phyloP scores from a whole-genome alignment of 2,888 invertebrate genomes.

The Phyto melanocephala region DNA sequence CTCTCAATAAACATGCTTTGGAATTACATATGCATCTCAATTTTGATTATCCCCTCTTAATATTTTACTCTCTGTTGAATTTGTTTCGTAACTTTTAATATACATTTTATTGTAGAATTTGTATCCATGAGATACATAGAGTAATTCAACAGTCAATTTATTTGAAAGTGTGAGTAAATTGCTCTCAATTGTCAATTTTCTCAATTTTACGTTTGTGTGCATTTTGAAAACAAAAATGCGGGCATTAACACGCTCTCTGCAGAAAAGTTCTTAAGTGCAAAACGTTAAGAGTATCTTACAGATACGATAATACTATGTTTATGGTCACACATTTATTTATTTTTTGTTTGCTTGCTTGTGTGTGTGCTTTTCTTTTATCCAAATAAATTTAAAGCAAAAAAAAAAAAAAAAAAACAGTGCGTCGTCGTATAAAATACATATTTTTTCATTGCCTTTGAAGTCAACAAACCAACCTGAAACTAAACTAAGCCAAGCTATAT shows the following conservation, averaged over 20 bases:
- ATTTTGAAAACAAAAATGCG: not conserved
- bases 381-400: too few species aligned
- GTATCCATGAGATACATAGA: constrained; percentile 6
- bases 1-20: not conserved
- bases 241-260: not conserved
- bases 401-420: not conserved
- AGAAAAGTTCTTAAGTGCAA: not conserved
- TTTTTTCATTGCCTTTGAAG: constrained; percentile 16
- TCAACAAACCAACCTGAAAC: constrained; percentile 53
- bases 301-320: not conserved
- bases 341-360: not conserved
- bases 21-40: not conserved
- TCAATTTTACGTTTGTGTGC: not conserved
- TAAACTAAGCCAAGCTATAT: constrained; percentile 18
- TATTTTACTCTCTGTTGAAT: not conserved
- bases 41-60: too few species aligned
- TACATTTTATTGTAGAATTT: not conserved
- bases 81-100: not conserved
- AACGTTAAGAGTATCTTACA: constrained; percentile 1
- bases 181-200: not conserved
- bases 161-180: not conserved
- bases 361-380: too few species aligned
- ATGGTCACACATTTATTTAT: not conserved
- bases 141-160: not conserved
- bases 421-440: not conserved